phyloP scores from a whole-genome alignment of 2,797 vertebrate genomes.

The Gymnoscopelus braueri region DNA sequence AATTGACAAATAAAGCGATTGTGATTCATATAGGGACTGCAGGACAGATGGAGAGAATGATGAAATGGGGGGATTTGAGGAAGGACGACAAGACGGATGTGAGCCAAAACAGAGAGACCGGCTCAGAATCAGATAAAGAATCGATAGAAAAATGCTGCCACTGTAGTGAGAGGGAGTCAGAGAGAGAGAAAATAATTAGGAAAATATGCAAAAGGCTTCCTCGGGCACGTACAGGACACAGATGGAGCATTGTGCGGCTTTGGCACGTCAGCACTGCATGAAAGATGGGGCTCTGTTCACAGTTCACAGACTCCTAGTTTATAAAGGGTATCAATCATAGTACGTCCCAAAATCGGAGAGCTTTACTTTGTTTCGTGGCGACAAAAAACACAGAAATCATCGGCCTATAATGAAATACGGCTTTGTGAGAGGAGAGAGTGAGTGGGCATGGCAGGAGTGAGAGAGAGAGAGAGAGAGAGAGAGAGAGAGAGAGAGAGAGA shows the following conservation, averaged over 20 bases:
- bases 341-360: slow-evolving; percentile 25
- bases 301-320: slow-evolving; percentile 50
- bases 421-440: too few species aligned
- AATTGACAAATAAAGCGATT: too few species aligned
- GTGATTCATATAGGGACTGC: too few species aligned
- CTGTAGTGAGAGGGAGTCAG: background rate
- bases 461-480: slow-evolving; percentile 2
- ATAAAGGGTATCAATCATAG: slow-evolving; percentile 38
- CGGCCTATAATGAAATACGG: too few species aligned
- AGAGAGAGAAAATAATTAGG: slow-evolving; percentile 40
- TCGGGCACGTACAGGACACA: slow-evolving; percentile 53
- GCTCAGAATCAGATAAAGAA: slow-evolving; percentile 69
- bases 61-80: background rate
- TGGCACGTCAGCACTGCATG: slow-evolving; percentile 45
- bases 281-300: slow-evolving; percentile 47
- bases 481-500: slow-evolving; percentile 2
- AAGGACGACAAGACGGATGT: background rate
- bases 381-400: slow-evolving; percentile 21
- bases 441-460: slow-evolving; percentile 20
- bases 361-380: slow-evolving; percentile 10
- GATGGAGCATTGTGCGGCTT: slow-evolving; percentile 64
- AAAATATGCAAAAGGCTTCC: slow-evolving; percentile 66
- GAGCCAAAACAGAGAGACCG: slow-evolving; percentile 49
- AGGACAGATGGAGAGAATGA: background rate
- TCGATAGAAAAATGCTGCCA: slow-evolving; percentile 51